A percentile compares a stretch with the other conserved stretches of the same genome.
These are phyloP conservation scores for Toxonevra muliebris DNA, from an alignment of 2,888 invertebrate genomes.

Conservation along the genomic window DNA sequence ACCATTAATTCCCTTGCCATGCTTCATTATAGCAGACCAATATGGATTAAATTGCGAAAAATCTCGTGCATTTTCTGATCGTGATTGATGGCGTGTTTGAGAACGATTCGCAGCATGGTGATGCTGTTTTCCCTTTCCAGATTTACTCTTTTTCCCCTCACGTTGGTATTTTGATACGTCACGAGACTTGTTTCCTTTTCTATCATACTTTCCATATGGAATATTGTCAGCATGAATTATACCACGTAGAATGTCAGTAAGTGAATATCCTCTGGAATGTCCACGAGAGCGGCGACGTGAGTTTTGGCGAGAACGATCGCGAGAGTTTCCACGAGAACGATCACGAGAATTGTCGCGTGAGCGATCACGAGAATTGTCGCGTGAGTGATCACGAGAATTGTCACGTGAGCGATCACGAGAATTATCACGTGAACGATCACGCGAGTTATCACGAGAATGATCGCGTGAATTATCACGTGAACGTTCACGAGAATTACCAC, in stretches of 20 bases:
- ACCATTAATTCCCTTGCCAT: not conserved
- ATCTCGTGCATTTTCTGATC: not conserved
- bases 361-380: not conserved
- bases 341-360: not conserved
- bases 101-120: not conserved
- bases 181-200: no score
- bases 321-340: no score
- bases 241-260: no score
- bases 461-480: constrained; percentile 15
- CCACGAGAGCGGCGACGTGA: no score
- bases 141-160: no score
- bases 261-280: no score
- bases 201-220: no score
- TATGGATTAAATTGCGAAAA: no score
- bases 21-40: not conserved
- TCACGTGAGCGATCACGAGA: not conserved
- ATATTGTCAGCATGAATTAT: no score
- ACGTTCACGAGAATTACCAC: not conserved
- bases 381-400: constrained; percentile 9
- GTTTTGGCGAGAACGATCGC: no score
- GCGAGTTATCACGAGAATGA: constrained; percentile 19
- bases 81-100: not conserved
- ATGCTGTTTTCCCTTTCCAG: not conserved
- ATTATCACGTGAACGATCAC: not conserved
- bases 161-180: no score